A percentile compares a stretch with the other conserved stretches of the same genome.
phyloP scores from a whole-genome alignment of 2,113 vertebrate genomes.

The Sceloporus tristichus region DNA sequence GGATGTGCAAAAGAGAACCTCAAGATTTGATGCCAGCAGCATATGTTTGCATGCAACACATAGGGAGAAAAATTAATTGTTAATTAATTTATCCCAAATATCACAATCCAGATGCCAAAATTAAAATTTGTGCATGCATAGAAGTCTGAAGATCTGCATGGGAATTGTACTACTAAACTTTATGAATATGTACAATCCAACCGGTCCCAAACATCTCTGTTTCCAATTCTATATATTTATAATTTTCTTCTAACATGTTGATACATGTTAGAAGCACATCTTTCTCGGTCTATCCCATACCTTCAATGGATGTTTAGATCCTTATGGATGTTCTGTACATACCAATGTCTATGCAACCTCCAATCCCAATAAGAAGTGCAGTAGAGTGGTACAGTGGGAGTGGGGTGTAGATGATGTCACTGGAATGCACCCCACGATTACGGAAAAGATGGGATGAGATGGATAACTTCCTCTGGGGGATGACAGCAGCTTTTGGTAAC shows the following conservation, averaged over 20 bases:
- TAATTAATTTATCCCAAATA: too few species aligned
- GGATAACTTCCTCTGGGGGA: constrained; percentile 82
- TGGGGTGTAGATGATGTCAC: constrained; percentile 84
- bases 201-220: too few species aligned
- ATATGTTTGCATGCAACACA: too few species aligned
- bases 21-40: too few species aligned
- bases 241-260: not conserved
- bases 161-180: too few species aligned
- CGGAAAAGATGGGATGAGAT: constrained; percentile 67
- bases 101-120: too few species aligned
- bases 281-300: not conserved
- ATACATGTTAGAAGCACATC: not conserved
- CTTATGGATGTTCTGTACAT: constrained; percentile 28
- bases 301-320: not conserved
- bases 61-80: too few species aligned
- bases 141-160: too few species aligned
- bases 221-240: too few species aligned
- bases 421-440: constrained; percentile 62
- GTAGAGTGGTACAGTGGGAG: constrained; percentile 90
- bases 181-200: too few species aligned
- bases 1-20: too few species aligned
- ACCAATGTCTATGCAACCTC: constrained; percentile 86
- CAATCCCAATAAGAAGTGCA: constrained; percentile 85
- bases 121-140: too few species aligned
- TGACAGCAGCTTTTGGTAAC: constrained; percentile 35